Percentiles rank a stretch among this genome's conserved stretches.
These are phyloP conservation scores for Apodemus agrarius DNA, from an alignment of 2,797 vertebrate genomes.

Conservation along the genomic window DNA sequence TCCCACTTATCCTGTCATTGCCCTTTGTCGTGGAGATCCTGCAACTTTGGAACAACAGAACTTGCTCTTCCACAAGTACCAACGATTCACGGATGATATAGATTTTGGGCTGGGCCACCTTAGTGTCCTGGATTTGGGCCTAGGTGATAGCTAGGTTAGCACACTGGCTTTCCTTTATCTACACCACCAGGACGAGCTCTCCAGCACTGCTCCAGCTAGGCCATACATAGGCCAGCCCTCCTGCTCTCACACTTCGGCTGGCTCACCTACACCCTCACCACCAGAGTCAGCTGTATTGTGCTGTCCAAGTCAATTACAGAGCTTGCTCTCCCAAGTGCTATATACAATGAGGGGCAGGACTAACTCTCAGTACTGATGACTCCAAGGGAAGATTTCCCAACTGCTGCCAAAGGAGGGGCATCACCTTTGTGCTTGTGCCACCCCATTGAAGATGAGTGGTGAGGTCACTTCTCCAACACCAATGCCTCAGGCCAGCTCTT, in stretches of 20 bases:
- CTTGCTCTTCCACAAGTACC: not conserved
- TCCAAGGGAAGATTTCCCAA: not conserved
- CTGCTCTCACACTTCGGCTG: not conserved
- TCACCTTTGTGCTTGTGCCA: too few species aligned
- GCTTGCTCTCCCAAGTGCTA: not conserved
- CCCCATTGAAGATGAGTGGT: not conserved
- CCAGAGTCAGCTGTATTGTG: not conserved
- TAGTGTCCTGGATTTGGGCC: not conserved
- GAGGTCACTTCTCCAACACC: not conserved
- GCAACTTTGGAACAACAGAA: not conserved
- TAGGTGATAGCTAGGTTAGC: not conserved
- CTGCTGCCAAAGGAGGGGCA: not conserved
- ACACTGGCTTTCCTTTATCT: not conserved
- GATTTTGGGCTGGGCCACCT: not conserved
- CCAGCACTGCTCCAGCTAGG: not conserved
- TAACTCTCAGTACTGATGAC: not conserved
- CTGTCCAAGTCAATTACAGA: not conserved
- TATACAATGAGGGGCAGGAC: not conserved
- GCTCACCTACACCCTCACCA: not conserved
- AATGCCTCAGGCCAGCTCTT: not conserved
- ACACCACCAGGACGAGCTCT: not conserved
- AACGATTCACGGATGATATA: not conserved
- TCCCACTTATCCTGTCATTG: not conserved
- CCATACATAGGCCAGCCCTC: not conserved
- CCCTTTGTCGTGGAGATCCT: not conserved